Evolutionary conservation across 2,888 invertebrate genomes (phyloP), one percentile per base, ranked within the genome.

Genomic region (Hypomecis punctinalis): DNA sequence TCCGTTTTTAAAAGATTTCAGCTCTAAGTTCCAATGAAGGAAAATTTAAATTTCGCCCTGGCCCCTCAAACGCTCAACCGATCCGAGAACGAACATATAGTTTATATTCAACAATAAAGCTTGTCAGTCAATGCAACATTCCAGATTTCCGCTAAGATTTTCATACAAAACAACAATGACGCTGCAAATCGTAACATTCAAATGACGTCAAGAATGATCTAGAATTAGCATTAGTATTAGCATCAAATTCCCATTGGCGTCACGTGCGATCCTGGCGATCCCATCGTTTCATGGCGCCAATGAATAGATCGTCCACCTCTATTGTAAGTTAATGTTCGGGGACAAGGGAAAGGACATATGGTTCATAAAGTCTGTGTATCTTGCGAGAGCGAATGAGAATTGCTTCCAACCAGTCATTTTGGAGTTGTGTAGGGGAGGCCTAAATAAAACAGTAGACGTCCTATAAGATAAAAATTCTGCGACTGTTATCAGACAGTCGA

Each of bases 251-350:
- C 79, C 82, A 90, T 85, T 88, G 83, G 75, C 79, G 83, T 90
- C 90, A 90, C 90, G 89, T 81, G 80, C 88, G 81, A 82, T 85
- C 73, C 75, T 75, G 78, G 78, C 72, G 84, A 82, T 79, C 80
- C 79, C 81, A 82, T 78, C 80, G 83, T 81, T 84, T 85, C 85
- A 84, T 85, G 86, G 88, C 84, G 86, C 83, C 90, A 88, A 91
- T 91, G 91, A 91, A 91, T 92, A 92, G 92, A 91, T 85, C 92
- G 90, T 91, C 91, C 88, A 91, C 92, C 91, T 90, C 89, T 90
- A 92, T 92, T 92, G 91, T 92, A 91, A 91, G 92, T 90, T 91
- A 92, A 92, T 92, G 90, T 83, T 84, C 79, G 80, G 80, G 77
- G 84, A 85, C 85, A 81, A 78, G 80, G 80, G 75, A 72, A 67